Evolutionary conservation across 2,113 vertebrate species (phyloP).

Genomic region (Anoplopoma fimbria): DNA sequence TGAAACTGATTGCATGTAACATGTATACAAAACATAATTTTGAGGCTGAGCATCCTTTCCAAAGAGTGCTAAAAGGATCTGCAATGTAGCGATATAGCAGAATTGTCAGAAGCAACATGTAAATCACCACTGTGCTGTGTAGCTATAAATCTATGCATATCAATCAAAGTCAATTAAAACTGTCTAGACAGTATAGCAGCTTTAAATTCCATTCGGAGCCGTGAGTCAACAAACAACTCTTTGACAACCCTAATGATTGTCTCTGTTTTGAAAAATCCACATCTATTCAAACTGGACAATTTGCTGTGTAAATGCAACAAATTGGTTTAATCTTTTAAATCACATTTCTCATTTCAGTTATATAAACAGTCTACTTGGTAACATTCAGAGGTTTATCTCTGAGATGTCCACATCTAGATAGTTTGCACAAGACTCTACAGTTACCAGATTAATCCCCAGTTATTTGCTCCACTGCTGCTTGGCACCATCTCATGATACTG

Average conservation of each 20-base stretch:
- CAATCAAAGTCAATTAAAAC: constrained; percentile 22
- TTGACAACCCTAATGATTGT: constrained; percentile 24
- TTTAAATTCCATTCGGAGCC: constrained; percentile 2
- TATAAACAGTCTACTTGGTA: background rate
- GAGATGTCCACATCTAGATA: background rate
- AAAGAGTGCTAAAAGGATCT: constrained; percentile 4
- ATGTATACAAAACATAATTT: background rate
- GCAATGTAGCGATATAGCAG: background rate
- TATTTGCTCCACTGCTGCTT: constrained; percentile 10
- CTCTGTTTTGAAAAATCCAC: constrained; percentile 35
- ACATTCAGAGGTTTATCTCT: constrained; percentile 11
- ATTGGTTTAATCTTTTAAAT: constrained; percentile 28
- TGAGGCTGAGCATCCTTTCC: background rate
- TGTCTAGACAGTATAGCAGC: constrained; percentile 5
- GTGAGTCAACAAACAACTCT: constrained; percentile 28
- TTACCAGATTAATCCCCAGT: background rate
- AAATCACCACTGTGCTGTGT: constrained; percentile 19
- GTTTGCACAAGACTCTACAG: background rate
- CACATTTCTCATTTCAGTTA: constrained; percentile 10
- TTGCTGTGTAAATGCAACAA: background rate
- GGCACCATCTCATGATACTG: constrained; percentile 12
- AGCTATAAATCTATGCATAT: constrained; percentile 30
- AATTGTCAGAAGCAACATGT: background rate
- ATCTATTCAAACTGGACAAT: constrained; percentile 8
- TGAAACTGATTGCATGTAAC: background rate